These are phyloP conservation scores for Acleris laterana DNA, from an alignment of 2,888 invertebrate genomes.

Conservation along the genomic window DNA sequence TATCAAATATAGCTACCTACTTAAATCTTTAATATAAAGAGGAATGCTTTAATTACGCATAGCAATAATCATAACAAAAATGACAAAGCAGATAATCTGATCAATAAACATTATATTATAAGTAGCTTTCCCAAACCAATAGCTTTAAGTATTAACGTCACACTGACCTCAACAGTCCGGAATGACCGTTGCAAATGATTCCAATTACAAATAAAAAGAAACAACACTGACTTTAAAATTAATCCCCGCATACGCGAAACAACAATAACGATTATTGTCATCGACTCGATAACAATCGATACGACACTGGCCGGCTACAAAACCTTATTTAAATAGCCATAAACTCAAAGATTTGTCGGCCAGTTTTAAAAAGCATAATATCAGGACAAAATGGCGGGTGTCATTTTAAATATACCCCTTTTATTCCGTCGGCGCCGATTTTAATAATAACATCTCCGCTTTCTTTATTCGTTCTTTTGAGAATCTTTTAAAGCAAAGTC, in stretches of 20 bases:
- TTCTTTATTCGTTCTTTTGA: constrained; percentile 79
- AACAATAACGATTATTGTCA: constrained; percentile 36
- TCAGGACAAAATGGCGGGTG: constrained; percentile 57
- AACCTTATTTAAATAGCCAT: constrained; percentile 67
- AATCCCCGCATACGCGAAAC: constrained; percentile 46
- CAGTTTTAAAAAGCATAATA: constrained; percentile 56
- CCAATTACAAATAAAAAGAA: constrained; percentile 28
- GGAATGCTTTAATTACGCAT: not conserved
- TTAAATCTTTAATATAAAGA: not conserved
- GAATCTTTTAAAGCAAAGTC: constrained; percentile 71
- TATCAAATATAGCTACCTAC: too few species aligned
- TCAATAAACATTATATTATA: constrained; percentile 1
- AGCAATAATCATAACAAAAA: not conserved
- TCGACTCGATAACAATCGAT: constrained; percentile 34
- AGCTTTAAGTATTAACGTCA: not conserved
- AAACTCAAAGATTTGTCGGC: constrained; percentile 68
- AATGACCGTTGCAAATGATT: constrained; percentile 10
- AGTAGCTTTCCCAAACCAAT: not conserved
- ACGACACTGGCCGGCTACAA: constrained; percentile 36
- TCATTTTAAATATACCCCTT: constrained; percentile 63
- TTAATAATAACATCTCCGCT: constrained; percentile 73
- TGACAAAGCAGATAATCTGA: not conserved
- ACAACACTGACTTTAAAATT: constrained; percentile 30
- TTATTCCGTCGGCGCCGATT: constrained; percentile 69
- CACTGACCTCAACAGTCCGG: constrained; percentile 9